Percentiles rank a stretch among this genome's conserved stretches.
Evolutionary conservation across 2,888 invertebrate genomes (phyloP).

Genomic region (Dicyrtomina minuta): DNA sequence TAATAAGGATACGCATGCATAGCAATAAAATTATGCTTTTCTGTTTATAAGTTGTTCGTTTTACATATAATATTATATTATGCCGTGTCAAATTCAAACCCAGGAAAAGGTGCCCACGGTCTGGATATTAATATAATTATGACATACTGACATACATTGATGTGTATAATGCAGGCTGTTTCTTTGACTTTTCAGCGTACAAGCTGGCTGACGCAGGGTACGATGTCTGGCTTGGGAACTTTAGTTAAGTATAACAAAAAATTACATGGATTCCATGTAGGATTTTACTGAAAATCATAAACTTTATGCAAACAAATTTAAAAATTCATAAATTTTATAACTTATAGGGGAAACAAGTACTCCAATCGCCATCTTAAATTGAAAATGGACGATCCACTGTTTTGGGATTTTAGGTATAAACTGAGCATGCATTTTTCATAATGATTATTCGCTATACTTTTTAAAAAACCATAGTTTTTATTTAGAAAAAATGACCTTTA

Average conservation of each 20-base stretch:
- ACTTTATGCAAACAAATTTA: neutral
- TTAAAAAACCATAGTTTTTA: too few relatives aligned
- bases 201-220: slow-evolving; percentile 57
- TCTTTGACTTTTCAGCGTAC: slow-evolving; percentile 54
- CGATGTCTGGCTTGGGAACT: slow-evolving; percentile 63
- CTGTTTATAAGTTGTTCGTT: too few relatives aligned
- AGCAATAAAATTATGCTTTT: too few relatives aligned
- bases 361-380: slow-evolving; percentile 59
- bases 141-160: too few relatives aligned
- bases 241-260: slow-evolving; percentile 54
- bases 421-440: too few relatives aligned
- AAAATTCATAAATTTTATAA: neutral
- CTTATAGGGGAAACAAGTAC: slow-evolving; percentile 64
- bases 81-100: too few relatives aligned
- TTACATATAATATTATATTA: too few relatives aligned
- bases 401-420: slow-evolving; percentile 57
- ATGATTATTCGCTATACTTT: too few relatives aligned
- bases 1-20: too few relatives aligned
- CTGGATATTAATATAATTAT: too few relatives aligned
- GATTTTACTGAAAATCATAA: neutral
- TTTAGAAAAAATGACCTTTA: neutral
- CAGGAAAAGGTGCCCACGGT: too few relatives aligned
- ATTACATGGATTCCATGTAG: neutral
- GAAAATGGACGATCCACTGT: slow-evolving; percentile 55
- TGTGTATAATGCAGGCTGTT: neutral